A percentile compares a stretch with the other conserved stretches of the same genome.
phyloP scores from a whole-genome alignment of 2,113 vertebrate species.

The Mesembrinibis cayennensis region DNA sequence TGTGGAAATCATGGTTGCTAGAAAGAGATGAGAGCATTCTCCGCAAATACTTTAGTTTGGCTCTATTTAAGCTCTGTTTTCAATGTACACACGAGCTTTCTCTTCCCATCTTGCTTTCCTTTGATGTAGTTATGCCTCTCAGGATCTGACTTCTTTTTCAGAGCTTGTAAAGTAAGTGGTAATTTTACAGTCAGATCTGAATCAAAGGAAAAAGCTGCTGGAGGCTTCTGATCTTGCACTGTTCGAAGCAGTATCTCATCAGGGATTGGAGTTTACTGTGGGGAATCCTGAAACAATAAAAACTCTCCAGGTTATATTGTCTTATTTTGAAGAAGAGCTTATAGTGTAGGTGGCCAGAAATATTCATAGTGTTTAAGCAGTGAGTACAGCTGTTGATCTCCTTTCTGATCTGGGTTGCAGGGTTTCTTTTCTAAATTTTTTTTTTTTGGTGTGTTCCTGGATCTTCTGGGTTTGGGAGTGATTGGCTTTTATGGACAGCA shows the following conservation, averaged over 20 bases:
- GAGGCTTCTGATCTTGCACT: neutral
- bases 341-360: neutral
- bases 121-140: conserved; percentile 1
- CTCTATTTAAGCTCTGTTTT: conserved; percentile 16
- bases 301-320: neutral
- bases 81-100: neutral
- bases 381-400: neutral
- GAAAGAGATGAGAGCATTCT: neutral
- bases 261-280: neutral
- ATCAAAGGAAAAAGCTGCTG: neutral
- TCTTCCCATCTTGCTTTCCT: conserved; percentile 23
- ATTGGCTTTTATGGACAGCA: neutral
- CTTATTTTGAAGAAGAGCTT: neutral
- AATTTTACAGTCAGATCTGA: neutral
- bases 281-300: neutral
- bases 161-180: neutral
- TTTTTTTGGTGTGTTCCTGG: neutral
- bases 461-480: neutral
- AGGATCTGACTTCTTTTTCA: neutral
- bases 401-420: neutral
- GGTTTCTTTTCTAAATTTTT: neutral
- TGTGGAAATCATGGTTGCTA: neutral
- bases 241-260: neutral
- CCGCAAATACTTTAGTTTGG: neutral
- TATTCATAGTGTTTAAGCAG: neutral